Conservation (phyloP, 2,113 vertebrate species). For the Sinocyclocheilus anshuiensis region DNA sequence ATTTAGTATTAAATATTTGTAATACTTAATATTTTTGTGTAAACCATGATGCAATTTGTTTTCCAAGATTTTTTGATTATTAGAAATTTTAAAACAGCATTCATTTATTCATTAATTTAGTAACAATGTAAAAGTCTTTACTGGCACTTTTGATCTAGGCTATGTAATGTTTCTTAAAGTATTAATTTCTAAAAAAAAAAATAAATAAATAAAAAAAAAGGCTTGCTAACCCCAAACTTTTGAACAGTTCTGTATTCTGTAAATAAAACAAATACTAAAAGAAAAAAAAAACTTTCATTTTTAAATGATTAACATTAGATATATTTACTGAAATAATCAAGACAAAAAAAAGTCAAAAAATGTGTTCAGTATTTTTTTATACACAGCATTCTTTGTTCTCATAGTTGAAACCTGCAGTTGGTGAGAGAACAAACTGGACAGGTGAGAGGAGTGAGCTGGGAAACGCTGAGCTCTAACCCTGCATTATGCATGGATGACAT, state of each 20-base stretch:
- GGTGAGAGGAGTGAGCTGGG: conserved; percentile 7
- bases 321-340: background rate
- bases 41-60: background rate
- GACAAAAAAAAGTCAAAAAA: too few species aligned
- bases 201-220: background rate
- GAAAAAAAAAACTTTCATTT: background rate
- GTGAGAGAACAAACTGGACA: background rate
- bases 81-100: background rate
- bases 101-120: too few species aligned
- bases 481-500: conserved; percentile 47
- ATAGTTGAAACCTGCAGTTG: conserved; percentile 5
- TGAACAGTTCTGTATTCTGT: background rate
- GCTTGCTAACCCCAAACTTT: background rate
- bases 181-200: too few species aligned
- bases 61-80: background rate
- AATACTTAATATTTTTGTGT: too few species aligned
- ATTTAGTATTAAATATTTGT: too few species aligned
- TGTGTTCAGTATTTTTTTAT: too few species aligned
- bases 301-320: background rate
- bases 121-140: too few species aligned
- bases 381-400: background rate
- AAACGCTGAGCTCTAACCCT: conserved; percentile 33
- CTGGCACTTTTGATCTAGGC: too few species aligned
- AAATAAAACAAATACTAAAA: background rate
- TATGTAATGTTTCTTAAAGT: too few species aligned